A percentile compares a stretch with the other conserved stretches of the same genome.
Evolutionary conservation across 2,888 invertebrate species (phyloP).

Genomic region (Lamellibrachia satsuma): DNA sequence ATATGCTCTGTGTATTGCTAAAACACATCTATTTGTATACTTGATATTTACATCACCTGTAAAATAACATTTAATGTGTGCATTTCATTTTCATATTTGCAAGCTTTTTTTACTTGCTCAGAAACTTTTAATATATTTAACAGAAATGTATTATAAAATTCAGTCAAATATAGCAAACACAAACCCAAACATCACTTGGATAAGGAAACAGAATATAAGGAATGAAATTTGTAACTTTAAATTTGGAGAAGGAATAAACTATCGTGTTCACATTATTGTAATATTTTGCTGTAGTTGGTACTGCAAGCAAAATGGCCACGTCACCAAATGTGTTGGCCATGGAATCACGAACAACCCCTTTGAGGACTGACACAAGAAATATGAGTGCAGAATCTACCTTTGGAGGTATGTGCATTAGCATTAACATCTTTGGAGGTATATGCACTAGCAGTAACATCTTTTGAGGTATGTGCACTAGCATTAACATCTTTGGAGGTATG

Average conservation of each 20-base stretch:
- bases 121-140: background rate
- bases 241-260: background rate
- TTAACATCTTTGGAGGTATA: background rate
- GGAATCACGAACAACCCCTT: background rate
- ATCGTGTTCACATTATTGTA: background rate
- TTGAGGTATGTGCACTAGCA: too few relatives aligned
- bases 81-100: background rate
- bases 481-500: too few relatives aligned
- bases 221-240: background rate
- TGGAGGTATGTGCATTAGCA: background rate
- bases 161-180: background rate
- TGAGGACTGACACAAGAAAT: background rate
- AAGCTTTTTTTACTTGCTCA: background rate
- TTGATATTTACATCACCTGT: background rate
- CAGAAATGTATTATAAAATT: background rate
- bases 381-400: constrained; percentile 12
- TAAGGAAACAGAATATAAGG: background rate
- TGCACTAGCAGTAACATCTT: background rate
- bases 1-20: background rate
- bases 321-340: background rate
- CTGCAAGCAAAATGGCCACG: background rate
- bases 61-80: background rate
- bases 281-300: background rate
- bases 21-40: background rate
- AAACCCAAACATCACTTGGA: background rate